Evolutionary conservation across 2,797 vertebrate genomes (phyloP), one percentile per base, ranked within the genome.

Genomic region (Schizopygopsis pylzovi): DNA sequence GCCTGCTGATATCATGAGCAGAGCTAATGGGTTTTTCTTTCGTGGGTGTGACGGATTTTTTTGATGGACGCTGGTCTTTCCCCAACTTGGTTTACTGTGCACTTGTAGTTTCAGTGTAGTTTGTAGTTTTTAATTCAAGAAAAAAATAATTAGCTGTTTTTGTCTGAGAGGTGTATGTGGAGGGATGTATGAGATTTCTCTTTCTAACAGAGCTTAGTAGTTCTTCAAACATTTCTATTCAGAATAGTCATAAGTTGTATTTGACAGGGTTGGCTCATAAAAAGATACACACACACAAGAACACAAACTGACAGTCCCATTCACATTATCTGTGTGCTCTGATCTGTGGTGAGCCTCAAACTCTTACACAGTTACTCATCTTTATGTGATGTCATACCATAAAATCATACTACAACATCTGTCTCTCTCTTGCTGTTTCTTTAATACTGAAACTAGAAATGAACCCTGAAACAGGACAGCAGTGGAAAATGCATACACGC

Each of bases 1-100:
- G 83, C 81, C 87, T 91, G 88, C 92, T 93, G 93, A 95, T 95
- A 93, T 95, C 93, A 94, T 92, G 93, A 91, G 92, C 86, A 87
- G 89, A 89, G 83, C 93, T 94, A 93, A 95, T 95, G 92, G 92
- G 94, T 86, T 93, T 93, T 92, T 90, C 73, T 49, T 43, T 13
- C 52, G 25, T 78, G 20, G 37, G 54, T 72, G 33, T 61, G 77
- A 87, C 49, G 81, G 82, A 79, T 82, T 68, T 86, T 82, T 82
- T 82, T 85, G 77, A 82, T 63, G 75, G 85, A 85, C 75, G 61
- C 80, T 75, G 83, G 54, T 78, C 72, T 81, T 82, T 79, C 59
- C 54, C 18, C 79, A 81, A 77, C 47, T 47, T 68, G 79, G 87
- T 85, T 28, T 63, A 22, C 4, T 9, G 22, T 2, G 43, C 39